phyloP scores from a whole-genome alignment of 1,140 invertebrate species.

The Atta texana region DNA sequence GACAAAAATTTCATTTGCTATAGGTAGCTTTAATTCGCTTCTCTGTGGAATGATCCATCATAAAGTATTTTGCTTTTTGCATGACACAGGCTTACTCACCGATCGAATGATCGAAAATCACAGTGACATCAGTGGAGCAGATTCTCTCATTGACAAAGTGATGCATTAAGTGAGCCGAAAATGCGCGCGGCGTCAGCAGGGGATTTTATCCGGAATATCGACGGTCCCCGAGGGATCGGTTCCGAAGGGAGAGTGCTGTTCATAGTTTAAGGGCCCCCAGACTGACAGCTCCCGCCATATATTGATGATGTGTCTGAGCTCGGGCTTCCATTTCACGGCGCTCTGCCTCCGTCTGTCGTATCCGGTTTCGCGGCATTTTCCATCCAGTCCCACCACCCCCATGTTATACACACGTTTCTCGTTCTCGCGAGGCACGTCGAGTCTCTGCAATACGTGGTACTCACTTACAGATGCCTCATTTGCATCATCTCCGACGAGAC shows the following conservation, averaged over 20 bases:
- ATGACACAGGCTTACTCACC: background rate
- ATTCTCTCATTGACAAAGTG: slow-evolving; percentile 60
- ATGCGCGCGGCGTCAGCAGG: slow-evolving; percentile 20
- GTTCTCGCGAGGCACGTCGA: slow-evolving; percentile 45
- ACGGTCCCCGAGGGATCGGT: slow-evolving; percentile 49
- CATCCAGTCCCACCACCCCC: slow-evolving; percentile 26
- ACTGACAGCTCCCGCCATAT: slow-evolving; percentile 72
- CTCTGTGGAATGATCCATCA: slow-evolving; percentile 15
- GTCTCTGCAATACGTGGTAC: slow-evolving; percentile 25
- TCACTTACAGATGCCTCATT: slow-evolving; percentile 53
- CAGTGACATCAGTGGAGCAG: slow-evolving; percentile 39
- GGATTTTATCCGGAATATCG: slow-evolving; percentile 50
- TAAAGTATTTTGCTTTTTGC: background rate
- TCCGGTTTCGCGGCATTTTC: slow-evolving; percentile 62
- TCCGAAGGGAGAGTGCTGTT: slow-evolving; percentile 56
- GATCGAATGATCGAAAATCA: slow-evolving; percentile 30
- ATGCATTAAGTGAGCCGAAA: slow-evolving; percentile 47
- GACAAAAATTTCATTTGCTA: background rate
- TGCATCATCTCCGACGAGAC: slow-evolving; percentile 39
- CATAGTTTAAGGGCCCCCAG: slow-evolving; percentile 70
- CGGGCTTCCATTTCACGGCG: slow-evolving; percentile 76
- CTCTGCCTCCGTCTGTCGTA: slow-evolving; percentile 73
- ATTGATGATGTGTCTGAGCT: slow-evolving; percentile 69
- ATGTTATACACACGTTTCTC: slow-evolving; percentile 29
- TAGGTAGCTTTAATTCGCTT: background rate